Evolutionary conservation across 2,797 vertebrate species (phyloP), one percentile per base, ranked within the genome.

Genomic region (Anableps anableps): DNA sequence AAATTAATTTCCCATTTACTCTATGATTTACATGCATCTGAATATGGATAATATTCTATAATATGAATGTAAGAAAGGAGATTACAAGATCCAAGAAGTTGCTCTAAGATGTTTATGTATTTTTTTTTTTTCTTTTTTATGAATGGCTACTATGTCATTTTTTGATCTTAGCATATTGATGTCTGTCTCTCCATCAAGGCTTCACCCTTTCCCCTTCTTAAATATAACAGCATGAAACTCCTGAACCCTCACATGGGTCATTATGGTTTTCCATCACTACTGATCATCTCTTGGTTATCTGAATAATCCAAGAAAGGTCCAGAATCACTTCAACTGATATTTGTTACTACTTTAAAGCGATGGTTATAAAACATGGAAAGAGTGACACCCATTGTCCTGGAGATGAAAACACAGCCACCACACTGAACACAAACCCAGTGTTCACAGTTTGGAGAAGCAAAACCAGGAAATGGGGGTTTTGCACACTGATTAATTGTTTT

Each of bases 351-450:
- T 50, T 55, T 70, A 4, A 77, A 78, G 34, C 74, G 62, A 68
- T 45, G 47, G n/a, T 62, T 55, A 55, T 48, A 88, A 90, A 83
- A 83, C 84, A 85, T 85, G 90, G 80, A 85, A 90, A 94, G 81
- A 93, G 90, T 88, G 94, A 91, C 93, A 93, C 85, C 92, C 86
- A 86, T 78, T 77, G 94, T 34, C 87, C 19, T 48, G 81, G 4
- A 29, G 45, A 74, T 76, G 85, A 84, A 91, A 93, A 83, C 87
- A 90, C 92, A 92, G 58, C 76, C 68, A n/a, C 53, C 43, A 17
- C 29, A 14, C 55, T 23, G 43, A 73, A 51, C 47, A 55, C 72
- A 62, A 43, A 53, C 16, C 51, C 36, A n/a, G 21, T 10, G 7
- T 16, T 53, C 26, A 68, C 2, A 43, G 34, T 53, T 29, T 55